Conservation (phyloP, 2,113 vertebrate species). For the Pseudopodoces humilis region DNA sequence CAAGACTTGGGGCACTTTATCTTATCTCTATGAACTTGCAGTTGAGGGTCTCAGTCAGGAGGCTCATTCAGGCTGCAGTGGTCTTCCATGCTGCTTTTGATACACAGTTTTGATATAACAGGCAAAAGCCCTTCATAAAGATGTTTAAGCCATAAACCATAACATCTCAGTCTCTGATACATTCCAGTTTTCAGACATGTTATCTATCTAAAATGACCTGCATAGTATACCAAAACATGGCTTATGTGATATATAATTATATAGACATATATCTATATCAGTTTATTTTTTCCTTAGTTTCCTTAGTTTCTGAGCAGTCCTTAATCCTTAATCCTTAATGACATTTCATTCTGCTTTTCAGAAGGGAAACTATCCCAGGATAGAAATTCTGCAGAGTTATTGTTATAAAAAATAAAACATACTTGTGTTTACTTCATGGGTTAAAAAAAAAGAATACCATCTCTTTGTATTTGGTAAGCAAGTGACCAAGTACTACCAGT, state of each 20-base stretch:
- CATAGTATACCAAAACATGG: background rate
- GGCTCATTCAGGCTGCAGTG: background rate
- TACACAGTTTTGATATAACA: background rate
- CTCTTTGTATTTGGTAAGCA: background rate
- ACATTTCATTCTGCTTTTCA: background rate
- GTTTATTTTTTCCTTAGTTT: background rate
- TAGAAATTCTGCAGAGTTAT: background rate
- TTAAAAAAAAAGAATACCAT: background rate
- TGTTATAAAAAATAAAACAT: background rate
- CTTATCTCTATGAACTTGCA: background rate
- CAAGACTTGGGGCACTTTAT: background rate
- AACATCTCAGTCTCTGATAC: background rate
- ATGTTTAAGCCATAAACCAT: background rate
- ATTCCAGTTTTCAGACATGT: background rate
- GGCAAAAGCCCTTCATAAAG: background rate
- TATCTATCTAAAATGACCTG: background rate
- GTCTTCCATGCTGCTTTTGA: background rate
- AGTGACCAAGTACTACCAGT: background rate
- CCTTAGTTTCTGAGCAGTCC: background rate
- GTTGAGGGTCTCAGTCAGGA: accelerated
- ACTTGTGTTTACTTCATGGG: background rate
- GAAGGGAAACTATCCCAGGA: background rate
- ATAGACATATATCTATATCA: background rate
- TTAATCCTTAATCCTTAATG: too few species aligned
- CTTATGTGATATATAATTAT: background rate